phyloP scores from a whole-genome alignment of 2,888 invertebrate species.

The Tachina grossa region DNA sequence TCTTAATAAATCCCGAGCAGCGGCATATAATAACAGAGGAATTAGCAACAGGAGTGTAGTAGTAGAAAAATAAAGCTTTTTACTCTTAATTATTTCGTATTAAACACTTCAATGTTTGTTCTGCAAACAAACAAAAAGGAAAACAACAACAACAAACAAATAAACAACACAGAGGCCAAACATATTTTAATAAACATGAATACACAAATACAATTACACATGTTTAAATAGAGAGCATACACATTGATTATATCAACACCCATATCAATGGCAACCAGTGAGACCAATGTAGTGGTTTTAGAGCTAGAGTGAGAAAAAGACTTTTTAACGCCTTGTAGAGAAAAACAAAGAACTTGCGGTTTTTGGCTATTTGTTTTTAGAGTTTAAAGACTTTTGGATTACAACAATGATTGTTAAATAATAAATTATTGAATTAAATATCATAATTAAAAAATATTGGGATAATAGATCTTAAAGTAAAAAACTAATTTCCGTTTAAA shows the following conservation, averaged over 20 bases:
- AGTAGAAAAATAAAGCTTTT: slow-evolving; percentile 30
- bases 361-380: too few relatives aligned
- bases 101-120: slow-evolving; percentile 63
- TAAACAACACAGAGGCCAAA: slow-evolving; percentile 20
- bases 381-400: too few relatives aligned
- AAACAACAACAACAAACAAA: slow-evolving; percentile 14
- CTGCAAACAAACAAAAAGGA: slow-evolving; percentile 11
- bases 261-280: not conserved
- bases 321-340: too few relatives aligned
- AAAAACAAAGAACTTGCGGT: too few relatives aligned
- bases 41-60: slow-evolving; percentile 23
- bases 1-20: slow-evolving; percentile 49
- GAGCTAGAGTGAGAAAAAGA: too few relatives aligned
- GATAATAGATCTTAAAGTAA: too few relatives aligned
- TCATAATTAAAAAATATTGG: too few relatives aligned
- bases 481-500: too few relatives aligned
- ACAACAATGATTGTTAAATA: too few relatives aligned
- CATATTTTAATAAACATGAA: slow-evolving; percentile 33
- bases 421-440: too few relatives aligned
- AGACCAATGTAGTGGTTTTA: too few relatives aligned
- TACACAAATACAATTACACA: not conserved
- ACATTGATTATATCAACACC: slow-evolving; percentile 21
- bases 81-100: slow-evolving; percentile 51
- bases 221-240: not conserved
- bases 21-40: slow-evolving; percentile 24